phyloP scores from a whole-genome alignment of 2,113 vertebrate species.

The Pholis gunnellus region DNA sequence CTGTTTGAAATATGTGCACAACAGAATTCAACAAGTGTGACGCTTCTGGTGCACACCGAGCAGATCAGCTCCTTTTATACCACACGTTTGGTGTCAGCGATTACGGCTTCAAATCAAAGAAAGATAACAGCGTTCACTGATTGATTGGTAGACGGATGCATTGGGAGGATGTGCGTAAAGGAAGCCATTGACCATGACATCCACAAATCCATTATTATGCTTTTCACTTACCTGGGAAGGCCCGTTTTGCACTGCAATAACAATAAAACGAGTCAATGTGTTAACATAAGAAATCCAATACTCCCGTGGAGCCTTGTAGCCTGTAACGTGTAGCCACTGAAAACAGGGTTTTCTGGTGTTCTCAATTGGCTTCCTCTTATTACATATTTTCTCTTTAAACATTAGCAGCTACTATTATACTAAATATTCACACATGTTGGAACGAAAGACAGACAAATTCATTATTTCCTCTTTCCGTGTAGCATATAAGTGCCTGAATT shows the following conservation, averaged over 20 bases:
- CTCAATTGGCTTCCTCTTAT: not conserved
- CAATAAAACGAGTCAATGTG: conserved; percentile 70
- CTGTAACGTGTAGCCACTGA: not conserved
- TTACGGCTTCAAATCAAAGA: conserved; percentile 43
- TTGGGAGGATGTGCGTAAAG: conserved; percentile 67
- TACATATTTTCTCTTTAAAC: not conserved
- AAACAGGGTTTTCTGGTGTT: not conserved
- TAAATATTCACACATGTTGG: not conserved
- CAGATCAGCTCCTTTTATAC: conserved; percentile 66
- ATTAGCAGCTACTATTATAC: not conserved
- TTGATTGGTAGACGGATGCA: conserved; percentile 58
- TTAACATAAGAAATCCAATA: conserved; percentile 70
- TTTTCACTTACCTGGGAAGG: conserved; percentile 43
- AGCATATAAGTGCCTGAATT: not conserved
- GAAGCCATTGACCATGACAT: conserved; percentile 41
- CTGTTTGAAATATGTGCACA: not conserved
- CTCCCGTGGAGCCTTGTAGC: conserved; percentile 4
- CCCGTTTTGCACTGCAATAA: conserved; percentile 40
- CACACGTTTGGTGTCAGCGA: not conserved
- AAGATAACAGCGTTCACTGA: conserved; percentile 54
- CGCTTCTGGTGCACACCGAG: not conserved
- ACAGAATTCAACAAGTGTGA: not conserved
- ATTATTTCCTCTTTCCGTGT: not conserved
- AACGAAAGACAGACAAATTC: not conserved
- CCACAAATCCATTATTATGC: conserved; percentile 34